These are phyloP conservation scores for Pseudochirops cupreus DNA, from an alignment of 2,797 vertebrate species.

Conservation along the genomic window DNA sequence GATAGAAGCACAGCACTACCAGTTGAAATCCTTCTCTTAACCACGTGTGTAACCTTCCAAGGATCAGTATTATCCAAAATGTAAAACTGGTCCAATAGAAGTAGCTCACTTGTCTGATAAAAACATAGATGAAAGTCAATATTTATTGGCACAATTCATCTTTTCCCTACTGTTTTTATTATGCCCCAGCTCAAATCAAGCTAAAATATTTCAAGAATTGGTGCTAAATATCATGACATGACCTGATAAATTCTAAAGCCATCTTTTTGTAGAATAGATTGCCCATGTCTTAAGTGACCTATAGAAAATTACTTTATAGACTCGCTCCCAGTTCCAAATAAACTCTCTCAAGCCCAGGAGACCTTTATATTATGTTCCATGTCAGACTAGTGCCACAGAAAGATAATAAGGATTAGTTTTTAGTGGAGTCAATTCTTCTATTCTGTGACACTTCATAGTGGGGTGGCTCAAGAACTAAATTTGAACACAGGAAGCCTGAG, in stretches of 20 bases:
- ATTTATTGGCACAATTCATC: conserved; percentile 66
- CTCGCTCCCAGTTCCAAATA: conserved; percentile 60
- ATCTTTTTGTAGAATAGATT: conserved; percentile 66
- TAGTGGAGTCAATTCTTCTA: background rate
- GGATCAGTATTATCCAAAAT: conserved; percentile 47
- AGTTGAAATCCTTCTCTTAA: conserved; percentile 13
- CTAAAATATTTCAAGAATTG: conserved; percentile 58
- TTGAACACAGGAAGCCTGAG: background rate
- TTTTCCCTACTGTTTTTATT: conserved; percentile 56
- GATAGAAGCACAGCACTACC: background rate
- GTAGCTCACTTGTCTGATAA: background rate
- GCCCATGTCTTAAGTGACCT: conserved; percentile 61
- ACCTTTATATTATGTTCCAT: conserved; percentile 62
- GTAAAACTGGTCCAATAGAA: conserved; percentile 44
- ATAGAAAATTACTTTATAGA: conserved; percentile 64
- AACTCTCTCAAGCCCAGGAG: conserved; percentile 54
- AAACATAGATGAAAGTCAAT: conserved; percentile 70
- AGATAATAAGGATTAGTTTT: background rate
- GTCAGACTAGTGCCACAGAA: background rate
- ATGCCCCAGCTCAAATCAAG: conserved; percentile 51
- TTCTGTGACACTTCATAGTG: background rate
- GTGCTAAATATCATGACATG: conserved; percentile 58
- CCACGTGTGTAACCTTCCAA: conserved; percentile 41
- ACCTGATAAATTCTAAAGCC: conserved; percentile 55
- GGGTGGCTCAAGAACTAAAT: background rate